Evolutionary conservation across 2,797 vertebrate genomes (phyloP), one percentile per base, ranked within the genome.

Genomic region (Lepilemur ruficaudatus): DNA sequence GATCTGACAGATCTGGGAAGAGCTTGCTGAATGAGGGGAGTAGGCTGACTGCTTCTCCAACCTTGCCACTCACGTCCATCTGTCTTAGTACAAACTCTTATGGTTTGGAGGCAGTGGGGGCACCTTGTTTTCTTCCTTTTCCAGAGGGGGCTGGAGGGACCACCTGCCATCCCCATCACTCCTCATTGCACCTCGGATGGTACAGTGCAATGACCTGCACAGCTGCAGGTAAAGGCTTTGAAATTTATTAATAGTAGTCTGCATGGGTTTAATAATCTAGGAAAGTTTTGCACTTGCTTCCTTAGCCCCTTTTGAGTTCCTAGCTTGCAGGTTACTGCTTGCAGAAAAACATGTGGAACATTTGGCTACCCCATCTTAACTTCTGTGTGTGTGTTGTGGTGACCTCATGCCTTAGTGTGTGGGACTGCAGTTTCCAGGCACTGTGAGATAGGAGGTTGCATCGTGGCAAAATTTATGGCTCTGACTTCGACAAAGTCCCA

Each of bases 21-120:
- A 80, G 70, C 80, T 94, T 83, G 96, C 28, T 82, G 82, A 83
- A 79, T 70, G 85, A 90, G 32, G 52, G 52, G 11, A 67, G 38
- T 35, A 81, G 63, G 48, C 15, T 5, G 46, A 25, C 23, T 69
- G 32, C 32, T 43, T 78, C 30, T 92, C 46, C 5, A 25, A 6
- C 32, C 35, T 75, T 11, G 32, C 57, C 32, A 23, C 28, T 30
- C 38, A 1, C 2, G 4, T 41, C 5, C 25, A 4, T 85, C 79
- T 50, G 6, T 86, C 43, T 85, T 32, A 35, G 75, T 25, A 82
- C 1, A 23, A 25, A 52, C 59, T 72, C 2, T 20, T 30, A 20
- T 23, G 69, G 48, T 18, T 61, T 48, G 14, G 32, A 83, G 22
- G 65, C 7, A 57, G 15, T 57, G 30, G 12, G 41, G 50, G 18